A percentile compares a stretch with the other conserved stretches of the same genome.
Conservation (phyloP, 2,113 vertebrate genomes). For the Chloropsis hardwickii region DNA sequence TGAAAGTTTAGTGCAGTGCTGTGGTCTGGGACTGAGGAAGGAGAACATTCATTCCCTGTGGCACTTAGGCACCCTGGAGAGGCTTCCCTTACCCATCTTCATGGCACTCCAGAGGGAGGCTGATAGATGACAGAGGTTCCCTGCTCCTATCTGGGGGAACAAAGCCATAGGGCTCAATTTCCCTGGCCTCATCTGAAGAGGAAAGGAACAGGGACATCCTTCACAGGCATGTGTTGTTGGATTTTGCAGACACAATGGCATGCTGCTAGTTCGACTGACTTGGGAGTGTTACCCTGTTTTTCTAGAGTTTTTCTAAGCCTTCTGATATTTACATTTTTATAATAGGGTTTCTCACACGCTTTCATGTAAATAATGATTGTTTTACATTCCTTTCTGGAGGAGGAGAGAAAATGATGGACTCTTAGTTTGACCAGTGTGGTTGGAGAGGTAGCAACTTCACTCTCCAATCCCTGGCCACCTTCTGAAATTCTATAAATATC, state of each 20-base stretch:
- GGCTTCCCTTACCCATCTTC: not conserved
- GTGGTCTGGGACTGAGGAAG: not conserved
- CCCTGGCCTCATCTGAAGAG: not conserved
- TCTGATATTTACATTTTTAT: too few relatives aligned
- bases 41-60: not conserved
- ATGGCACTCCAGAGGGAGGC: too few relatives aligned
- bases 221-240: not conserved
- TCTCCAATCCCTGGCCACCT: too few relatives aligned
- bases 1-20: not conserved
- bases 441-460: too few relatives aligned
- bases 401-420: too few relatives aligned
- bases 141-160: not conserved
- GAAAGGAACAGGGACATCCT: not conserved
- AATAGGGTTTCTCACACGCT: too few relatives aligned
- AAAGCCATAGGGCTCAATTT: not conserved
- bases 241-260: fast-evolving
- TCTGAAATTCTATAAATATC: too few relatives aligned
- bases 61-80: not conserved
- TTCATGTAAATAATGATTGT: too few relatives aligned
- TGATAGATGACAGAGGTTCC: not conserved
- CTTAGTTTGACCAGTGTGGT: too few relatives aligned
- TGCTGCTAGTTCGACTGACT: not conserved
- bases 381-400: too few relatives aligned
- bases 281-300: not conserved
- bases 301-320: too few relatives aligned